phyloP scores from a whole-genome alignment of 2,888 invertebrate genomes.

The Nebria salina region DNA sequence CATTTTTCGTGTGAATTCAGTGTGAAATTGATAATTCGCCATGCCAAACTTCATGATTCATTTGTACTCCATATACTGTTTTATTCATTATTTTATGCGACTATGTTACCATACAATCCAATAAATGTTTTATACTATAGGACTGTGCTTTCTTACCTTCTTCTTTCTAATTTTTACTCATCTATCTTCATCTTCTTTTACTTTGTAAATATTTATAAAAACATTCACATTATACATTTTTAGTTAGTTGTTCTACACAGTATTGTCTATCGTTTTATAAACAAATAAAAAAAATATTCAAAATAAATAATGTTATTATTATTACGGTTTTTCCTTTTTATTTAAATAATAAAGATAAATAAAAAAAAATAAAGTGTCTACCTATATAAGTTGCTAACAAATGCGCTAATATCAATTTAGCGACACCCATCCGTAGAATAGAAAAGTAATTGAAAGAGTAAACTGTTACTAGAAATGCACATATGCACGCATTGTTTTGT shows the following conservation, averaged over 20 bases:
- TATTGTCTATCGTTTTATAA: constrained; percentile 36
- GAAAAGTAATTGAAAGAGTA: too few species aligned
- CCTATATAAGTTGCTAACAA: too few species aligned
- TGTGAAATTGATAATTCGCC: constrained; percentile 52
- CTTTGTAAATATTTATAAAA: constrained; percentile 37
- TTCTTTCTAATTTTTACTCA: constrained; percentile 18
- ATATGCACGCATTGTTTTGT: background rate
- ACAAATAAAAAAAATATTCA: constrained; percentile 34
- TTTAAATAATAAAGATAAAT: too few species aligned
- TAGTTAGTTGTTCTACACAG: constrained; percentile 37
- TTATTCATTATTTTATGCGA: constrained; percentile 42
- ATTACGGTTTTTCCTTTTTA: background rate
- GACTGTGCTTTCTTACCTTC: constrained; percentile 35
- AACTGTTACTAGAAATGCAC: too few species aligned
- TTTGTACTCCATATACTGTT: constrained; percentile 43
- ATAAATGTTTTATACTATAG: constrained; percentile 21
- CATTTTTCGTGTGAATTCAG: constrained; percentile 43
- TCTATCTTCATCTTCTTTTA: background rate
- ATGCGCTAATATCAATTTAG: too few species aligned
- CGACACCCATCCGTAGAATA: too few species aligned
- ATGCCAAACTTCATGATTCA: constrained; percentile 53
- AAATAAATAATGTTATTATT: constrained; percentile 3
- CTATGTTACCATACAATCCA: constrained; percentile 4
- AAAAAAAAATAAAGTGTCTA: too few species aligned
- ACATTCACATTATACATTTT: constrained; percentile 5